Conservation (phyloP, 2,888 invertebrate species). For the Drosophila bunnanda region DNA sequence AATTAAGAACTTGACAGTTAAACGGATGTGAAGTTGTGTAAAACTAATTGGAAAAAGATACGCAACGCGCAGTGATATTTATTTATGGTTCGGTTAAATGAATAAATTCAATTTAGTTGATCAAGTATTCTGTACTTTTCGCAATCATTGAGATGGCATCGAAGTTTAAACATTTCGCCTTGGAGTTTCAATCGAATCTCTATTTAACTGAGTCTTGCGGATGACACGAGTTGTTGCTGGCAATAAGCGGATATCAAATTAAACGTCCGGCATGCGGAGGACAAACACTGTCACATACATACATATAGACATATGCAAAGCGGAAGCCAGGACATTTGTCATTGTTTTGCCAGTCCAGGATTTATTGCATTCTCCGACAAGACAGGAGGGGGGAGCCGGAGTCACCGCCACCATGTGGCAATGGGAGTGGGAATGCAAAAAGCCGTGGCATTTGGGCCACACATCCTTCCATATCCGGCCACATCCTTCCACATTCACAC, state of each 20-base stretch:
- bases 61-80: not conserved
- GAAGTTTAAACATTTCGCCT: slow-evolving; percentile 7
- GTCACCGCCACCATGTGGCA: slow-evolving; percentile 24
- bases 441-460: slow-evolving; percentile 32
- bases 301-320: slow-evolving; percentile 25
- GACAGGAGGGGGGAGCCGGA: not conserved
- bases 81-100: not conserved
- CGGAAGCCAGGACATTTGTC: slow-evolving; percentile 63
- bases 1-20: slow-evolving; percentile 33
- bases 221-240: slow-evolving; percentile 51
- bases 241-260: slow-evolving; percentile 65
- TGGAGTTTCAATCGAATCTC: slow-evolving; percentile 46
- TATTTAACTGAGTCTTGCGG: slow-evolving; percentile 49
- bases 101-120: slow-evolving; percentile 1
- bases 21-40: slow-evolving; percentile 34
- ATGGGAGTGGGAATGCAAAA: slow-evolving; percentile 44
- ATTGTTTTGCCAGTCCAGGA: slow-evolving; percentile 76
- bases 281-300: slow-evolving; percentile 40
- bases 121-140: not conserved
- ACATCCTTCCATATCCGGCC: slow-evolving; percentile 42
- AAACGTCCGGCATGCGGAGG: slow-evolving; percentile 63
- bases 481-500: slow-evolving; percentile 42
- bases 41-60: slow-evolving; percentile 32
- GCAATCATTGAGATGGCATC: slow-evolving; percentile 11
- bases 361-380: slow-evolving; percentile 69